Evolutionary conservation across 2,888 invertebrate species (phyloP).

Genomic region (Drosophila paranaensis): DNA sequence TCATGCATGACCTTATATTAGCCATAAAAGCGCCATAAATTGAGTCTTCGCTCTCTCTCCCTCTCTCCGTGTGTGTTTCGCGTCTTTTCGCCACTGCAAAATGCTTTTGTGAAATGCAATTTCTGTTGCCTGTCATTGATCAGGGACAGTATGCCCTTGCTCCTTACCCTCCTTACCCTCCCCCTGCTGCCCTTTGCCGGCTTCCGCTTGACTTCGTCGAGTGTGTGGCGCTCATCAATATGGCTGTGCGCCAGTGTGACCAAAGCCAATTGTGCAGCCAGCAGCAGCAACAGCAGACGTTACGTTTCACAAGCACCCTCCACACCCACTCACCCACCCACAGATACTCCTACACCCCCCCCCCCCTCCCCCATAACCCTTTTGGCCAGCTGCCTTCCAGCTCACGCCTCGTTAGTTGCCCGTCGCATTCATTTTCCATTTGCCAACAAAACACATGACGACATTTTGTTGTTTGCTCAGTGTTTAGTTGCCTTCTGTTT

Average conservation of each 20-base stretch:
- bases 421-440: conserved; percentile 59
- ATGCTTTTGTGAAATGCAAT: conserved; percentile 55
- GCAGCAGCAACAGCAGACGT: conserved; percentile 29
- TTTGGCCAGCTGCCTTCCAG: background rate
- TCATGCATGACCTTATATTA: conserved; percentile 46
- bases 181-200: background rate
- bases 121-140: conserved; percentile 42
- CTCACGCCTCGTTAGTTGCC: conserved; percentile 2
- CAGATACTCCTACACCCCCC: background rate
- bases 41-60: conserved; percentile 29
- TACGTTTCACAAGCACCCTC: background rate
- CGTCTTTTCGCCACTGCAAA: conserved; percentile 19
- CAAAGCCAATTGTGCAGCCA: conserved; percentile 55
- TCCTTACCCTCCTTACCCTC: background rate
- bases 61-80: background rate
- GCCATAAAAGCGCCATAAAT: conserved; percentile 57
- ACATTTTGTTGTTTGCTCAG: conserved; percentile 73
- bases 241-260: conserved; percentile 46
- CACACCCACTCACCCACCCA: background rate
- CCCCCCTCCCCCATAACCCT: background rate
- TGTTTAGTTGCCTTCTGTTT: conserved; percentile 43
- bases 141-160: background rate
- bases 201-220: conserved; percentile 34
- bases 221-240: conserved; percentile 53
- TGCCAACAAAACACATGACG: conserved; percentile 68